These are phyloP conservation scores for Halyomorpha halys DNA, from an alignment of 1,140 invertebrate genomes.

Conservation along the genomic window DNA sequence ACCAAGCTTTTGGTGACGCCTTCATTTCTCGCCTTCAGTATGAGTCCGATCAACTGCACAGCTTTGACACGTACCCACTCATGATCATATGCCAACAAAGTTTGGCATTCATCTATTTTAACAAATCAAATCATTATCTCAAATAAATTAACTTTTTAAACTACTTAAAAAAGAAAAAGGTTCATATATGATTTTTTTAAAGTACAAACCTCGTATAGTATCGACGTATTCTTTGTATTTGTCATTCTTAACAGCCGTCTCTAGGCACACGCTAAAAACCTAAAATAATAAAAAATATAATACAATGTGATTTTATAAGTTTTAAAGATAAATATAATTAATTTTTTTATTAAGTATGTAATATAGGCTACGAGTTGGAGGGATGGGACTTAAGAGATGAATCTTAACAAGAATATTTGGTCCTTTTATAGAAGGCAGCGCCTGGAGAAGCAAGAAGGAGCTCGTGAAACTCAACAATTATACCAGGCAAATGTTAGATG, in stretches of 20 bases:
- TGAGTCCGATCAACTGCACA: constrained; percentile 58
- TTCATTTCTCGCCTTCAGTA: constrained; percentile 52
- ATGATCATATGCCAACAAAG: constrained; percentile 50
- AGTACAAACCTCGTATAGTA: constrained; percentile 41
- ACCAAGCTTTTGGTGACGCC: constrained; percentile 37
- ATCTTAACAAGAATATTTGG: no score
- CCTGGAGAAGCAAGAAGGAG: no score
- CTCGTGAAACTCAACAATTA: no score
- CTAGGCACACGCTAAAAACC: background rate
- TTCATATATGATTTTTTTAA: background rate
- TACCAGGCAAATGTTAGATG: no score
- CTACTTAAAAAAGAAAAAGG: background rate
- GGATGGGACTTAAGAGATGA: no score
- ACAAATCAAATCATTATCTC: background rate
- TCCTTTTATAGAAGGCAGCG: no score
- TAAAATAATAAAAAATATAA: background rate
- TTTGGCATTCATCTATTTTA: constrained; percentile 33
- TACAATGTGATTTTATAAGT: no score
- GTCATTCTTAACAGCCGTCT: constrained; percentile 40
- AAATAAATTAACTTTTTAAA: background rate
- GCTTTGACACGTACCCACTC: constrained; percentile 64
- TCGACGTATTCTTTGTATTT: constrained; percentile 38
- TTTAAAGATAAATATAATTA: no score
- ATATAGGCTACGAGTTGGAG: no score
- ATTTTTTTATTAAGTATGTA: no score